Evolutionary conservation across 2,113 vertebrate species (phyloP).

Genomic region (Oryzias melastigma): DNA sequence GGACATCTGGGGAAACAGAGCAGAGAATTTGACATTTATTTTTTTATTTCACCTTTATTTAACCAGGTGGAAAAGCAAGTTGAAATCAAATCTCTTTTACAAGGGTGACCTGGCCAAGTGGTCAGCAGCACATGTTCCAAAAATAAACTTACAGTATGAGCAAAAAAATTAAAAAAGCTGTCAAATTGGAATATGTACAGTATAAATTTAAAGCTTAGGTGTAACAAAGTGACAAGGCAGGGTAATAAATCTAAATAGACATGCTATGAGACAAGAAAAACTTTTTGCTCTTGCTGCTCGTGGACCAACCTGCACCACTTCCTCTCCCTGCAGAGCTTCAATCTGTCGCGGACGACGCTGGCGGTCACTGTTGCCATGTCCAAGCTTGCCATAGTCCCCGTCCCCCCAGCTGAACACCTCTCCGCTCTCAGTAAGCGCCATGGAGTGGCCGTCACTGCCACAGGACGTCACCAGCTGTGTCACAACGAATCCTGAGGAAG

Average conservation of each 20-base stretch:
- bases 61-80: no score
- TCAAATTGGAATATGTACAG: no score
- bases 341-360: constrained; percentile 81
- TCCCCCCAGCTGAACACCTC: constrained; percentile 86
- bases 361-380: constrained; percentile 82
- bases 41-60: no score
- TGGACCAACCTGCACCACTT: constrained; percentile 77
- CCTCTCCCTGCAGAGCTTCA: constrained; percentile 82
- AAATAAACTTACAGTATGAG: no score
- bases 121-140: no score
- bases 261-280: background rate
- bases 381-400: constrained; percentile 82
- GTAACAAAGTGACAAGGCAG: background rate
- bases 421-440: constrained; percentile 82
- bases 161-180: no score
- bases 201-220: no score
- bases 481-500: constrained; percentile 77
- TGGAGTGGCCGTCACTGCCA: constrained; percentile 81
- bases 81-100: no score
- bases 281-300: background rate
- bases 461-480: constrained; percentile 82
- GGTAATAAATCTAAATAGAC: no score
- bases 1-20: constrained; percentile 67
- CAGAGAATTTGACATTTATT: background rate
- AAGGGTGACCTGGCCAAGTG: no score